A percentile compares a stretch with the other conserved stretches of the same genome.
Evolutionary conservation across 2,113 vertebrate genomes (phyloP).

Genomic region (Esox niger): DNA sequence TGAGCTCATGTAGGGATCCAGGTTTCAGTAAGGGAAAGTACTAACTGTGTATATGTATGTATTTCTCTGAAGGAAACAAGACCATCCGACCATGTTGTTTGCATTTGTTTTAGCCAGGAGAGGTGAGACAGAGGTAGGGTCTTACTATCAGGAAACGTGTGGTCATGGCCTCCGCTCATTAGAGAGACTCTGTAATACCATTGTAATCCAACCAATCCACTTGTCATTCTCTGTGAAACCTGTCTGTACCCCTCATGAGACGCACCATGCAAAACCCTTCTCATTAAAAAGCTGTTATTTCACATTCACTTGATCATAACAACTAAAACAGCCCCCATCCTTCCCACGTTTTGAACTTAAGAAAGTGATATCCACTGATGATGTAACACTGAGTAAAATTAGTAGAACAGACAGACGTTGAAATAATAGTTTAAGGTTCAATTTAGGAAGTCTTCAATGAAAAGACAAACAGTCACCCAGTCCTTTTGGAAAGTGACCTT

Average conservation of each 20-base stretch:
- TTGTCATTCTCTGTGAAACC: conserved; percentile 1
- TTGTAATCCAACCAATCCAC: conserved; percentile 23
- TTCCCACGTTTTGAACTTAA: not conserved
- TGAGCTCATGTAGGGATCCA: too few species aligned
- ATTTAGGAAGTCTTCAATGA: not conserved
- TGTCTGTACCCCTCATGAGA: conserved; percentile 2
- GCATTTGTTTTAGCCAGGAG: conserved; percentile 10
- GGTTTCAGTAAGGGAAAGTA: too few species aligned
- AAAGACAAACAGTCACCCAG: not conserved
- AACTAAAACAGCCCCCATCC: not conserved
- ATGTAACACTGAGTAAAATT: conserved; percentile 5
- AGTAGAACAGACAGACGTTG: not conserved
- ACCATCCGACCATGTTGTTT: not conserved
- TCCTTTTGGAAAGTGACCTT: too few species aligned
- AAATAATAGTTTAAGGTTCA: conserved; percentile 2
- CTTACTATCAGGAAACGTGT: conserved; percentile 45
- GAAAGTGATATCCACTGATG: not conserved
- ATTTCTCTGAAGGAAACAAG: not conserved
- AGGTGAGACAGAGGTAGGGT: conserved; percentile 39
- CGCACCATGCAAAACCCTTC: not conserved
- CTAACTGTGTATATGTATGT: not conserved
- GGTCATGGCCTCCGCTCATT: conserved; percentile 53
- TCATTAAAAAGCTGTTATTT: conserved; percentile 7
- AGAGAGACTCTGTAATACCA: conserved; percentile 39
- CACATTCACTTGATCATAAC: not conserved